Conservation (phyloP, 2,113 vertebrate species). For the Cyanistes caeruleus region DNA sequence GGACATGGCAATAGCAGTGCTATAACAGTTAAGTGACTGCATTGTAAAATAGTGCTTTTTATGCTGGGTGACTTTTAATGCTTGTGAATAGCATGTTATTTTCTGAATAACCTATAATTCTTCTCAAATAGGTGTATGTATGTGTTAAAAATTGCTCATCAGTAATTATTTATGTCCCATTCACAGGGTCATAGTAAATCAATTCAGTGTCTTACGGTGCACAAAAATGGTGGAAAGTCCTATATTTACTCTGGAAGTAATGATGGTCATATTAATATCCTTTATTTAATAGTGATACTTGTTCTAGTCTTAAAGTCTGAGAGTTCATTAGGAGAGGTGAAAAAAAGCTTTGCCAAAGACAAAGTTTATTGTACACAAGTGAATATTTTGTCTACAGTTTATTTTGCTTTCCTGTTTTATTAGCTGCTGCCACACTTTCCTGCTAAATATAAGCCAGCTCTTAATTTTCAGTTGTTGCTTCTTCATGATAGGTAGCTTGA, state of each 20-base stretch:
- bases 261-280: slow-evolving; percentile 99
- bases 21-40: neutral
- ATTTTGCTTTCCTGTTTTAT: neutral
- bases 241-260: slow-evolving; percentile 94
- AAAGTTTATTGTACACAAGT: neutral
- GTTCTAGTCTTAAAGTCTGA: neutral
- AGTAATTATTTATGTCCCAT: neutral
- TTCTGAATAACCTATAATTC: neutral
- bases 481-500: neutral
- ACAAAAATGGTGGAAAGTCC: slow-evolving; percentile 81
- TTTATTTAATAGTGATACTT: slow-evolving; percentile 63
- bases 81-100: neutral
- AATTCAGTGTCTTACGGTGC: slow-evolving; percentile 91
- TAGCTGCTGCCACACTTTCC: neutral
- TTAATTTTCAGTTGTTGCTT: neutral
- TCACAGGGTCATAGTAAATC: slow-evolving; percentile 94
- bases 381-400: neutral
- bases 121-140: neutral
- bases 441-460: neutral
- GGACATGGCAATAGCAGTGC: neutral
- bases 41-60: neutral
- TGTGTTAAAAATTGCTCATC: neutral
- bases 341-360: neutral
- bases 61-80: neutral
- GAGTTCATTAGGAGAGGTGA: neutral